These are phyloP conservation scores for Rhingia rostrata DNA, from an alignment of 2,888 invertebrate genomes.

Conservation along the genomic window DNA sequence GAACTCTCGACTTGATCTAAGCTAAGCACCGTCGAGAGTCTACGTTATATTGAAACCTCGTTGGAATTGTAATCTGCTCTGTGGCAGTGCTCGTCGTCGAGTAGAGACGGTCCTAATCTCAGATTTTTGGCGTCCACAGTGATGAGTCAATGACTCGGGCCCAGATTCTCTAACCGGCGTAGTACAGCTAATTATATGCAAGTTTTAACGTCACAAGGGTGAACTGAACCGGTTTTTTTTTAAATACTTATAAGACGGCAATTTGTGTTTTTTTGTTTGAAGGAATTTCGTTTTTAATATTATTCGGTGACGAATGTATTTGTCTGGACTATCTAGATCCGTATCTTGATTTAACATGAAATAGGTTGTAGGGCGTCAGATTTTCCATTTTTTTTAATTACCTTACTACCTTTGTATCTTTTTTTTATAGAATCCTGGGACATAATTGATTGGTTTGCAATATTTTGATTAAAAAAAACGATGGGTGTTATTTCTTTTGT, in stretches of 20 bases:
- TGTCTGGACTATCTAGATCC: slow-evolving; percentile 22
- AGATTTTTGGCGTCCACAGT: slow-evolving; percentile 29
- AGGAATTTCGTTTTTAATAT: slow-evolving; percentile 39
- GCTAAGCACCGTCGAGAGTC: slow-evolving; percentile 79
- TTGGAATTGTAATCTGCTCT: slow-evolving; percentile 43
- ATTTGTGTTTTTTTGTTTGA: not conserved
- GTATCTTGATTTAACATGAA: slow-evolving; percentile 32
- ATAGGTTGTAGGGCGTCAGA: slow-evolving; percentile 28
- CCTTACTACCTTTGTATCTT: not conserved
- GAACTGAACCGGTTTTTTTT: slow-evolving; percentile 24
- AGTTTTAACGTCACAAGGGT: slow-evolving; percentile 47
- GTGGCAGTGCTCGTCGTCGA: slow-evolving; percentile 16
- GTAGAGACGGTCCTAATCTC: slow-evolving; percentile 14
- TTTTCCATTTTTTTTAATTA: slow-evolving; percentile 46
- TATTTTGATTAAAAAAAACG: no score
- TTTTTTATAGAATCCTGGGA: not conserved
- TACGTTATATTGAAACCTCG: slow-evolving; percentile 79
- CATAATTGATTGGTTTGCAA: no score
- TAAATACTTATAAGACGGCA: not conserved
- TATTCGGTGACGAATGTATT: slow-evolving; percentile 38
- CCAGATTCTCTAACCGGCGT: slow-evolving; percentile 52
- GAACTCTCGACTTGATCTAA: slow-evolving; percentile 81
- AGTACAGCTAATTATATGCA: slow-evolving; percentile 46
- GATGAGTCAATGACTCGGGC: slow-evolving; percentile 58
- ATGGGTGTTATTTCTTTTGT: not conserved